Evolutionary conservation across 2,113 vertebrate genomes (phyloP).

Genomic region (human): GRCh38 chr11:91525501-91526000

Average conservation of each 20-base stretch:
- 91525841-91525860: background rate
- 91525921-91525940: slow-evolving; percentile 15
- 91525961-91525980: too few relatives aligned
- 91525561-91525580: background rate
- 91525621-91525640: background rate
- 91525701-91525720: background rate
- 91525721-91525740: background rate
- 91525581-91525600: background rate
- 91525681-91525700: background rate
- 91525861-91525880: background rate
- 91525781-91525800: background rate
- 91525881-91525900: background rate
- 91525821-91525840: background rate
- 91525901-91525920: background rate
- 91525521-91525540: background rate
- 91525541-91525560: background rate
- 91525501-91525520: background rate
- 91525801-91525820: background rate
- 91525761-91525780: background rate
- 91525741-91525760: background rate
- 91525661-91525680: background rate
- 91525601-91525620: background rate
- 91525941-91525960: background rate
- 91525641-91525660: background rate
- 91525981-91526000: too few relatives aligned